Evolutionary conservation across 2,888 invertebrate species (phyloP).

Genomic region (Sceliomorpha sp.): DNA sequence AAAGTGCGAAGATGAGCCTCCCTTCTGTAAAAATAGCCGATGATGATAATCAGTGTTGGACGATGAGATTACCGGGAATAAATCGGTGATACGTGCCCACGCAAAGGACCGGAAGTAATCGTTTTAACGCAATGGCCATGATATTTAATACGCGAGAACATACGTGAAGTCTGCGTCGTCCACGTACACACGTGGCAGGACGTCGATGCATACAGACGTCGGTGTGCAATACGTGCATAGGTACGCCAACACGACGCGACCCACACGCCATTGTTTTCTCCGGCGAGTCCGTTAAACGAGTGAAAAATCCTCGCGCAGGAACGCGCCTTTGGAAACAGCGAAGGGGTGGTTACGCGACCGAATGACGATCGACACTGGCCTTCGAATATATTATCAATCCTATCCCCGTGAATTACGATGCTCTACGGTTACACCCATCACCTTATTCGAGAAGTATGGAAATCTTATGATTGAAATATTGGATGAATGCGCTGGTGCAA

Average conservation of each 20-base stretch:
- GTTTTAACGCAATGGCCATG: conserved; percentile 68
- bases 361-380: conserved; percentile 15
- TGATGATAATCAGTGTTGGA: conserved; percentile 7
- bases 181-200: conserved; percentile 33
- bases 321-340: conserved; percentile 30
- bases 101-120: conserved; percentile 69
- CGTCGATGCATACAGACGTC: neutral
- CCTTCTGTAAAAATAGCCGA: neutral
- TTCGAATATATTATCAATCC: conserved; percentile 9
- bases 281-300: conserved; percentile 53
- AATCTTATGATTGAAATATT: neutral
- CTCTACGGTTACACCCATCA: conserved; percentile 5
- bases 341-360: conserved; percentile 31
- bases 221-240: conserved; percentile 40
- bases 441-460: neutral
- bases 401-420: neutral
- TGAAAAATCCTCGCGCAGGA: conserved; percentile 23
- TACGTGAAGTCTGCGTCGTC: conserved; percentile 40
- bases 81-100: conserved; percentile 30
- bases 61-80: conserved; percentile 5
- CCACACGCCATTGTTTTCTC: conserved; percentile 79
- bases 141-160: conserved; percentile 66
- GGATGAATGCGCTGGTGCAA: too few species aligned
- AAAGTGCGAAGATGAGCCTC: neutral
- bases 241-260: conserved; percentile 73